A percentile compares a stretch with the other conserved stretches of the same genome.
These are phyloP conservation scores for Pomatorhinus ruficollis DNA, from an alignment of 2,113 vertebrate genomes.

Conservation along the genomic window DNA sequence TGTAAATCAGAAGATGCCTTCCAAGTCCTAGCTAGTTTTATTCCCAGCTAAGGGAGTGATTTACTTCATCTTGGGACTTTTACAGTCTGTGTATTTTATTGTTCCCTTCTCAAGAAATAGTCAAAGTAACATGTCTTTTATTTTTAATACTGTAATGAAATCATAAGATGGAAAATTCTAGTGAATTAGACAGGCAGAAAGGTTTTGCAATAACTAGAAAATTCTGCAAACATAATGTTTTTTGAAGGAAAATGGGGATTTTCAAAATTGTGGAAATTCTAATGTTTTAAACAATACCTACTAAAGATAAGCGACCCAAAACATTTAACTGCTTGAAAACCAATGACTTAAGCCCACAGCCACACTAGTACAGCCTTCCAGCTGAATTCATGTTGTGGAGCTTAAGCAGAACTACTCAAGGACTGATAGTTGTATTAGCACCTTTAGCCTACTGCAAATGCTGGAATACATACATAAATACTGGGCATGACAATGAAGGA, in stretches of 20 bases:
- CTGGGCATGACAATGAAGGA: not conserved
- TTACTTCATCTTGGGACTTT: not conserved
- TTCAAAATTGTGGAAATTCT: not conserved
- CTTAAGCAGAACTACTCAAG: not conserved
- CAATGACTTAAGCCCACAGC: not conserved
- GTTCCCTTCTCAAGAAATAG: conserved; percentile 19
- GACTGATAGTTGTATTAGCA: not conserved
- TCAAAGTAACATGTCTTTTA: not conserved
- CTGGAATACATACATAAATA: not conserved
- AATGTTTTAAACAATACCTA: not conserved
- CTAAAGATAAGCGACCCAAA: not conserved
- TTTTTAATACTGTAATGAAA: not conserved
- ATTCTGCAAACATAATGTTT: not conserved
- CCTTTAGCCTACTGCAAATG: not conserved
- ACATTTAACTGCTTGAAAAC: not conserved
- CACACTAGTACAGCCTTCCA: not conserved
- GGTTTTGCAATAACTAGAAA: not conserved
- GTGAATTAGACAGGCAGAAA: not conserved
- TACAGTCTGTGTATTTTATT: not conserved
- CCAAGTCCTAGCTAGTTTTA: not conserved
- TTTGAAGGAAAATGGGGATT: not conserved
- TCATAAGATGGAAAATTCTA: not conserved
- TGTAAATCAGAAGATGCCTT: not conserved
- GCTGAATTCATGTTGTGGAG: not conserved
- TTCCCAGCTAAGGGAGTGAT: not conserved